Percentiles rank a stretch among this genome's conserved stretches.
Conservation (phyloP, 1,140 invertebrate species). For the Leguminivora glycinivorella region DNA sequence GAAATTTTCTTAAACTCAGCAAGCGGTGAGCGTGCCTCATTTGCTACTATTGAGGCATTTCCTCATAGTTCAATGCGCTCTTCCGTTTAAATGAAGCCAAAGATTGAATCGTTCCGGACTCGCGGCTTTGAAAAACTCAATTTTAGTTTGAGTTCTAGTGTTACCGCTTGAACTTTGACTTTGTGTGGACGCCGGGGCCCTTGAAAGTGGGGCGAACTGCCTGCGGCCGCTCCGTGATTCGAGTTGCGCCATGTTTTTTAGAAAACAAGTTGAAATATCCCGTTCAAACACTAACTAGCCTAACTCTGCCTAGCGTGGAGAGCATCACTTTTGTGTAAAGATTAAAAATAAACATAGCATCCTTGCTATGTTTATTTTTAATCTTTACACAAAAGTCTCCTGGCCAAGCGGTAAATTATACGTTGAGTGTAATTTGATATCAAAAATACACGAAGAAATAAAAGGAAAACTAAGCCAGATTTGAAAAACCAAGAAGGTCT, state of each 20-base stretch:
- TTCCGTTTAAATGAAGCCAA: conserved; percentile 55
- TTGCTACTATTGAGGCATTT: conserved; percentile 70
- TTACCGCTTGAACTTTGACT: conserved; percentile 4
- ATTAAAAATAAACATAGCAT: not conserved
- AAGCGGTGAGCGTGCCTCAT: conserved; percentile 66
- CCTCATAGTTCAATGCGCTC: conserved; percentile 59
- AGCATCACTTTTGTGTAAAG: not conserved
- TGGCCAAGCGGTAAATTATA: no score
- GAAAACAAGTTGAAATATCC: conserved; percentile 19
- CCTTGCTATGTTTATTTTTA: no score
- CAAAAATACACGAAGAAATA: no score
- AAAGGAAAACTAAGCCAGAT: no score
- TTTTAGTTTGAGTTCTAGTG: conserved; percentile 24
- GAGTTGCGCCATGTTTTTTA: conserved; percentile 20
- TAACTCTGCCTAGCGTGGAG: conserved; percentile 5
- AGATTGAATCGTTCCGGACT: conserved; percentile 52
- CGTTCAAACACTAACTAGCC: conserved; percentile 18
- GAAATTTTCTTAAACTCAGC: conserved; percentile 72
- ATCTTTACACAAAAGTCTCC: no score
- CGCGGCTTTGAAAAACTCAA: conserved; percentile 33
- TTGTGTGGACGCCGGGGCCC: not conserved
- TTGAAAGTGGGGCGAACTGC: conserved; percentile 7
- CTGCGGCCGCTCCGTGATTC: conserved; percentile 16
- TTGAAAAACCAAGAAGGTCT: no score
- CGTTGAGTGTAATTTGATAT: no score